Conservation (phyloP, 2,797 vertebrate species). For the Crocodylus rhombifer region DNA sequence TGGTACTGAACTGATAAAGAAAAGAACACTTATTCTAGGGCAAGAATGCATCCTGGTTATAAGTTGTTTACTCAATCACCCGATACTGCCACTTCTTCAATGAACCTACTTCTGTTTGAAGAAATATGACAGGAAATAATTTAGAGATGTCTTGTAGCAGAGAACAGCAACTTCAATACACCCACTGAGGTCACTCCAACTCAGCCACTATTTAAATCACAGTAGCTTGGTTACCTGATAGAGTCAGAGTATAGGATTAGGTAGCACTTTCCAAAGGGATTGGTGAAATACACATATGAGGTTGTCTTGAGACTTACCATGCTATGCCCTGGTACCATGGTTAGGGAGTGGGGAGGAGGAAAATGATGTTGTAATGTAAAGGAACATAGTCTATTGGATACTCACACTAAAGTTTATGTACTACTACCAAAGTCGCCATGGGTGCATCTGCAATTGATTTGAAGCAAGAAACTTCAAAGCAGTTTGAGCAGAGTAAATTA, state of each 20-base stretch:
- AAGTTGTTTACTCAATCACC: not conserved
- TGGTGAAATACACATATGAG: not conserved
- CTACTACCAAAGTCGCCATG: no score
- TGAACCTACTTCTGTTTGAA: not conserved
- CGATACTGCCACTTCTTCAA: accelerated
- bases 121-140: not conserved
- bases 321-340: no score
- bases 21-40: accelerated
- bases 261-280: not conserved
- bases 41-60: not conserved
- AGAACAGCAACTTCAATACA: not conserved
- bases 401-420: no score
- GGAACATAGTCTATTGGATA: no score
- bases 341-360: no score
- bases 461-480: no score
- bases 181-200: not conserved
- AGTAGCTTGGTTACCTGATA: not conserved
- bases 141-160: not conserved
- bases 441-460: no score
- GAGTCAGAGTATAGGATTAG: not conserved
- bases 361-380: no score
- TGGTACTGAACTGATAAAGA: not conserved
- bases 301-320: no score
- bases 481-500: no score
- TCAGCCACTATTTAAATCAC: not conserved